Evolutionary conservation across 2,113 vertebrate species (phyloP), one percentile per base, ranked within the genome.

Genomic region (Hassar affinis): DNA sequence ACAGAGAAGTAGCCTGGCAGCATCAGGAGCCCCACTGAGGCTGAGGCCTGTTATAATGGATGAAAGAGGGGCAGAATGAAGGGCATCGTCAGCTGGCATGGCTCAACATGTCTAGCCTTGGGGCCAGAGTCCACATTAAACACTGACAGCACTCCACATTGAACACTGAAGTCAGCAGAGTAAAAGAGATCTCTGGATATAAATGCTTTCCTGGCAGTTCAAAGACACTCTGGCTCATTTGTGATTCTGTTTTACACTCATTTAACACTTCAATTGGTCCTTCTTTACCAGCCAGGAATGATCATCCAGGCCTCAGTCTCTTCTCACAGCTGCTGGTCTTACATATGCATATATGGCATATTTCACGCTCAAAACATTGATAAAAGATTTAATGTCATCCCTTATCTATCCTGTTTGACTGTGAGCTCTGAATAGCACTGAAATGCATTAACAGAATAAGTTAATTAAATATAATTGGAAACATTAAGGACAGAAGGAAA

Each of bases 201-300:
- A 62, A 57, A 49, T 15, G 79, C 56, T 62, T 68, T 78, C 47
- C 69, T 38, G 64, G 64, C 69, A 84, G 52, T 71, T 57, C 61
- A 38, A 54, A 56, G 57, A 81, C n/a, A 66, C 64, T 59, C 69
- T 69, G 51, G 72, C 62, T 59, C 61, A 84, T 88, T 85, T 84
- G 33, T 47, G 64, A 85, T 83, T 85, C 92, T 91, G 92, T 94
- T 92, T 94, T 93, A 78, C 72, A 93, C 92, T 91, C 93, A 93
- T 92, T 94, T 93, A 93, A 94, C 94, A 93, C 74, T 78, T 82
- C 66, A 62, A 54, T 47, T 59, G 61, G 42, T 33, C 47, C 71
- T 47, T 49, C 54, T 61, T 62, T 54, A 51, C 72, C 82, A 64
- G 74, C 59, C 54, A 81, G 47, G 33, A 54, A 62, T 68, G 42